Evolutionary conservation across 2,797 vertebrate genomes (phyloP).

Genomic region (Pteropus rufus): DNA sequence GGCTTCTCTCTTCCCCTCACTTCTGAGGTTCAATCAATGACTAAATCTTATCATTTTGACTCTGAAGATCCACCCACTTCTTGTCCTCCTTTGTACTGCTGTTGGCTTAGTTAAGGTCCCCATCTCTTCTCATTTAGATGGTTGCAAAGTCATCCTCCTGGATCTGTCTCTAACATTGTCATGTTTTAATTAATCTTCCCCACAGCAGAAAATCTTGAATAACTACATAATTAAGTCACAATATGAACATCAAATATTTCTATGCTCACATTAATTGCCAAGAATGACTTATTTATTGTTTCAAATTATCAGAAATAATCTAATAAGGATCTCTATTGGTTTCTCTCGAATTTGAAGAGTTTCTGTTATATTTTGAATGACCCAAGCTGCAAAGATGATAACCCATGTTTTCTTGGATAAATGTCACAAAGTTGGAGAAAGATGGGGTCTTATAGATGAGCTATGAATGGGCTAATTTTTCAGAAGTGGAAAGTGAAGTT

Average conservation of each 20-base stretch:
- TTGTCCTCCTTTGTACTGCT: not conserved
- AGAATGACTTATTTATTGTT: not conserved
- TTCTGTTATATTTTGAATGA: not conserved
- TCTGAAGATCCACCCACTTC: not conserved
- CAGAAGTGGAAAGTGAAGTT: not conserved
- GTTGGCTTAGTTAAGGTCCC: not conserved
- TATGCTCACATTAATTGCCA: not conserved
- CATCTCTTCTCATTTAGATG: not conserved
- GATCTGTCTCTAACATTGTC: not conserved
- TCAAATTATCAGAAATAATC: not conserved
- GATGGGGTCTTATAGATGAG: not conserved
- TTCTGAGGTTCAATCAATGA: not conserved
- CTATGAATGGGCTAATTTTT: not conserved
- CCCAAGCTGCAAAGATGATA: not conserved
- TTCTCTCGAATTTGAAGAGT: not conserved
- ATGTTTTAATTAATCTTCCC: not conserved
- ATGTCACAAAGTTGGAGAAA: not conserved
- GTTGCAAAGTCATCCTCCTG: not conserved
- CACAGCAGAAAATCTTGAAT: not conserved
- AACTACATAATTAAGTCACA: not conserved
- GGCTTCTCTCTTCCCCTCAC: not conserved
- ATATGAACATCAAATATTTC: not conserved
- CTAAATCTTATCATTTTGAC: not conserved
- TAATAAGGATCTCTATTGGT: not conserved
- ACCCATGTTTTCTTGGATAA: not conserved